A percentile compares a stretch with the other conserved stretches of the same genome.
Conservation (phyloP, 2,113 vertebrate species). For the Carassius carassius region DNA sequence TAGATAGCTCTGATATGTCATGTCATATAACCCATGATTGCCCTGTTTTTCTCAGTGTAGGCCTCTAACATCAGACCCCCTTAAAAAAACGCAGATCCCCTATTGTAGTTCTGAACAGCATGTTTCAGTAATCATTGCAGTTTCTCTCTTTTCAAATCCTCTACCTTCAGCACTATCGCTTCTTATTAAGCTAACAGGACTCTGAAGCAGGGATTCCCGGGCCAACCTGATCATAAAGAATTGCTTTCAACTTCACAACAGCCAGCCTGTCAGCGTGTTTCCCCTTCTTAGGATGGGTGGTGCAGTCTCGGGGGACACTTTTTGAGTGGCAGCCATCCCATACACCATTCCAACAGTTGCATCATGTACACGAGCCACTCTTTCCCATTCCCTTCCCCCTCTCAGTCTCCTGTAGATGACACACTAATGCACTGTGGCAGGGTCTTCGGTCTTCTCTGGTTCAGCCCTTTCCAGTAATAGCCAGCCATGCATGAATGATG, state of each 20-base stretch:
- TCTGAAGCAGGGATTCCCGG: constrained; percentile 44
- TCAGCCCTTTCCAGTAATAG: constrained; percentile 50
- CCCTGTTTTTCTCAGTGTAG: not conserved
- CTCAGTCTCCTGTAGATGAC: constrained; percentile 49
- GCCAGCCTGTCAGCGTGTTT: constrained; percentile 11
- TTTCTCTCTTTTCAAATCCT: constrained; percentile 15
- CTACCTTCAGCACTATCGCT: constrained; percentile 40
- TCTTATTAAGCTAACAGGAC: constrained; percentile 51
- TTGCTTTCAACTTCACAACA: constrained; percentile 56
- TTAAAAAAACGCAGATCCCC: no score
- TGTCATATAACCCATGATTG: not conserved
- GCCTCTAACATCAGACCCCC: not conserved
- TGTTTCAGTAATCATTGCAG: not conserved
- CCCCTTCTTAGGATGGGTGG: constrained; percentile 39
- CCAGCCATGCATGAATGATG: constrained; percentile 51
- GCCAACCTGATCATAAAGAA: constrained; percentile 59
- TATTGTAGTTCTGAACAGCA: not conserved
- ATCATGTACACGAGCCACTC: not conserved
- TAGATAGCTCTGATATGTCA: not conserved
- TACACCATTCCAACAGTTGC: constrained; percentile 49
- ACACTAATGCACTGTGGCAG: constrained; percentile 62
- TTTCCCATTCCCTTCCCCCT: constrained; percentile 45
- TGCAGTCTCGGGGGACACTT: not conserved
- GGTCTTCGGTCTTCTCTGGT: constrained; percentile 49
- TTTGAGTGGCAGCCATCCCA: constrained; percentile 61